Base-by-base conservation (phyloP, 2,888 invertebrate genomes). In the Eupithecia centaureata region DNA sequence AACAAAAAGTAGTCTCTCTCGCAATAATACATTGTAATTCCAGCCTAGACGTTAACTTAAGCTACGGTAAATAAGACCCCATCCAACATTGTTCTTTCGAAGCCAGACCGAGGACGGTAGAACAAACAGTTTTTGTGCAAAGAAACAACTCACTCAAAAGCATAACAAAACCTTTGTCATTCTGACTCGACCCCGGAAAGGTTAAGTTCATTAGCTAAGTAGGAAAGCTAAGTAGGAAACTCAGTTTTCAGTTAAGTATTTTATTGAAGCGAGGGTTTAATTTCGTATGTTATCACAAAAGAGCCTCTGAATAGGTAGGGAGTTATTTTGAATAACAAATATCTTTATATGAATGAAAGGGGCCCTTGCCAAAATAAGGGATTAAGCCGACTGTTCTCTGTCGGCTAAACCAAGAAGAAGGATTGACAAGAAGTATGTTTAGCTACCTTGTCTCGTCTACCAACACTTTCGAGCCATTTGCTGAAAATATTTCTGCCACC, bases 201-300 rank as follows among this genome's bases (percentile, higher is more conserved):
- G 71, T 67, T 71, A 64, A 68, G 54, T 72, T 74, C 73, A 73
- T 74, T 72, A 73, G 68, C 63, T 63, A 71, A 74, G 74, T 73
- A 71, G 63, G 68, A 33, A 60, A 42, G 18, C 70, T 61, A 63
- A 70, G 67, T 56, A 63, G 67, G n/a, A 33, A 60, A 35, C 60
- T 65, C 42, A 63, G 61, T 72, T 72, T 67, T 69, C 72, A 73
- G 67, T 67, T 68, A 68, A 71, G 62, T 52, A 58, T 58, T 47
- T 47, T 22, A 22, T 2, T 47, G 47, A 12, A 47, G 12, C 47
- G 47, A 61, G 57, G 61, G 35, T 63, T 61, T 57, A 65, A 10
- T 59, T 58, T 28, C 28, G 2, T 15, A 27, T 52, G 52, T 5
- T 52, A 15, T 52, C 1, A 52, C 22, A 15, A 27, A n/a, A 18